phyloP scores from a whole-genome alignment of 2,888 invertebrate species.

The Eubasilissa splendida region DNA sequence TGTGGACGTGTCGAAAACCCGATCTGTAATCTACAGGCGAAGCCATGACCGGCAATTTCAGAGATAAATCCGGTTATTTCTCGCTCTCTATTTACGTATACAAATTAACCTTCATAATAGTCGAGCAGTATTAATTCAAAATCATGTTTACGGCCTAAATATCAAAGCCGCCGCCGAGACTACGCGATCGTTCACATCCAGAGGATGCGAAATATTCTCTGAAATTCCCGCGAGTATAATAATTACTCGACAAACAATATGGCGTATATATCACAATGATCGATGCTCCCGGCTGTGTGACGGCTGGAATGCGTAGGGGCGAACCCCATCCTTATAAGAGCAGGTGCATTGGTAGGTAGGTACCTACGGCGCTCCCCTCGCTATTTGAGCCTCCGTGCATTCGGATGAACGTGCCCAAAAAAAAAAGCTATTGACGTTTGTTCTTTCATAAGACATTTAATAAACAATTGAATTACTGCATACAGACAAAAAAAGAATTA shows the following conservation, averaged over 20 bases:
- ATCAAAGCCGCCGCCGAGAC: no score
- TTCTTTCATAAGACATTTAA: no score
- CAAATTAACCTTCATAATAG: no score
- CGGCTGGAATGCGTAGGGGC: constrained; percentile 25
- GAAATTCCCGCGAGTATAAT: constrained; percentile 11
- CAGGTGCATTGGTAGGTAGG: constrained; percentile 28
- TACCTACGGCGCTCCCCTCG: constrained; percentile 1
- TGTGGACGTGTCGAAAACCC: neutral
- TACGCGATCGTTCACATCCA: neutral
- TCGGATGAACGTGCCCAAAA: no score
- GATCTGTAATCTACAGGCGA: neutral
- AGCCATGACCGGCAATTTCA: neutral
- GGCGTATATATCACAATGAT: constrained; percentile 22
- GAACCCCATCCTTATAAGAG: constrained; percentile 25
- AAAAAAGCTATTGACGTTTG: no score
- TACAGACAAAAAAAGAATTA: no score
- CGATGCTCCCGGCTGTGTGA: constrained; percentile 12
- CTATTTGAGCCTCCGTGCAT: neutral
- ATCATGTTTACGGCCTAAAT: no score
- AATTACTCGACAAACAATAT: constrained; percentile 29
- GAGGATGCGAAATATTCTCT: neutral
- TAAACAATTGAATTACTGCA: no score
- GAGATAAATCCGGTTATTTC: neutral
- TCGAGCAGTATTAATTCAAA: no score
- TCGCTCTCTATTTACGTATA: neutral